Base-by-base conservation (phyloP, 2,888 invertebrate species). In the Xanthorhoe designata region DNA sequence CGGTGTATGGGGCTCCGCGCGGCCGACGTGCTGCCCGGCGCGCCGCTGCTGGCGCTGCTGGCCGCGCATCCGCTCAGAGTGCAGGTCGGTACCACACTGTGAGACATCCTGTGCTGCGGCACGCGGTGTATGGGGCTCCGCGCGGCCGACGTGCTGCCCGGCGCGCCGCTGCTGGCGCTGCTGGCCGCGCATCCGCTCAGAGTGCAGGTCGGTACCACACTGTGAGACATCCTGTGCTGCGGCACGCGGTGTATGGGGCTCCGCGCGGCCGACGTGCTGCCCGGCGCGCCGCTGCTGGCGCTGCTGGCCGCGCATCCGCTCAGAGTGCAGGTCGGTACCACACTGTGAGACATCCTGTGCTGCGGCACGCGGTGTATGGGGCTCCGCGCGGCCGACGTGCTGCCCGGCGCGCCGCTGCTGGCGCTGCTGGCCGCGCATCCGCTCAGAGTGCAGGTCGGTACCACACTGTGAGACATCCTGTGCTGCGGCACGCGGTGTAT, bases 1-100 rank as follows among this genome's bases (percentile, higher is more conserved):
- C 95, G 97, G 79, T 94, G 95, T 85, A 96, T 97, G 94, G 97
- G 97, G 73, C 95, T 97, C 77, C 94, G 95, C 47, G 94, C 98
- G 42, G 94, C 95, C 70, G 97, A 97, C 79, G 95, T 98, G 72
- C 94, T 98, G 78, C 98, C 98, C 54, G 94, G 54, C 94, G 96
- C 1, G 96, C 97, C 79, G 38, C 94, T 96, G 87, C 94, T 98
- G 61, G 96, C 97, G 78, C 94, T 97, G 77, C 94, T 98, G 56
- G 96, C 98, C 94, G 96, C 97, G 92, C 99, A 99, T 92, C 98
- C 98, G 54, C 94, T 99, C 8, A 94, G 98, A 75, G 97, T 98
- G 71, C 98, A 98, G 96, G 98, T 98, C 83, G 94, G 96, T 94
- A 4, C 24, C 24, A 3, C 9, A n/a, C 42, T 8, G 10, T 38